Percentiles rank a stretch among this genome's conserved stretches.
These are phyloP conservation scores for Hylaea fasciaria DNA, from an alignment of 2,888 invertebrate genomes.

Conservation along the genomic window DNA sequence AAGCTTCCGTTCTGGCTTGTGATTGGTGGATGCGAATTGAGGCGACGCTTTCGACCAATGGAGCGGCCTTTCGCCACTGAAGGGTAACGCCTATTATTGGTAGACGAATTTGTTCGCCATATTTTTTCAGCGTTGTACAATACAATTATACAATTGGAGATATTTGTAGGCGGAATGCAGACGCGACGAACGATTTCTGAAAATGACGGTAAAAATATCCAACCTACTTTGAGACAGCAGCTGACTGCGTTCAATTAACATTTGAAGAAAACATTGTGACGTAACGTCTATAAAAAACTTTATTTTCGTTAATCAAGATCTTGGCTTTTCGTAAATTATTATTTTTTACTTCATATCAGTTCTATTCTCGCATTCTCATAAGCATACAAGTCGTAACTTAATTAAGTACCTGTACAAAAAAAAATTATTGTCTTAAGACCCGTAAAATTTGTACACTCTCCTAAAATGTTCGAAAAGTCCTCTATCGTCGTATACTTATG, in stretches of 20 bases:
- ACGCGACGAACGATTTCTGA: constrained; percentile 58
- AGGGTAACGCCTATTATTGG: constrained; percentile 79
- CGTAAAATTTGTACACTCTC: no score
- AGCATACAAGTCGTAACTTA: no score
- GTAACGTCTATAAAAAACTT: constrained; percentile 40
- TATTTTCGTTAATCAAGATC: neutral
- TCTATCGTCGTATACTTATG: no score
- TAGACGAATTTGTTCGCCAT: constrained; percentile 72
- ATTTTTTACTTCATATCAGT: neutral
- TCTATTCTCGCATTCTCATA: neutral
- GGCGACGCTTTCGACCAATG: constrained; percentile 65
- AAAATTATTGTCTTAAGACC: no score
- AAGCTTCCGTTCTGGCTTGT: constrained; percentile 64
- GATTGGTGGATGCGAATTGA: constrained; percentile 68
- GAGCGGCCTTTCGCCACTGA: constrained; percentile 45
- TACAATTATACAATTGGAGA: constrained; percentile 61
- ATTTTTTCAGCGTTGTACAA: constrained; percentile 77
- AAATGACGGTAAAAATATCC: constrained; percentile 63
- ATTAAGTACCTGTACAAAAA: no score
- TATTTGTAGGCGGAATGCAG: constrained; percentile 74
- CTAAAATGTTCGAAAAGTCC: no score
- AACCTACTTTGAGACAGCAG: constrained; percentile 60
- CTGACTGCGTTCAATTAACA: constrained; percentile 68
- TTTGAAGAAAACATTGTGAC: constrained; percentile 42
- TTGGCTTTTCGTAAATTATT: neutral